These are phyloP conservation scores for Meda fulgida DNA, from an alignment of 2,797 vertebrate genomes.

Conservation along the genomic window DNA sequence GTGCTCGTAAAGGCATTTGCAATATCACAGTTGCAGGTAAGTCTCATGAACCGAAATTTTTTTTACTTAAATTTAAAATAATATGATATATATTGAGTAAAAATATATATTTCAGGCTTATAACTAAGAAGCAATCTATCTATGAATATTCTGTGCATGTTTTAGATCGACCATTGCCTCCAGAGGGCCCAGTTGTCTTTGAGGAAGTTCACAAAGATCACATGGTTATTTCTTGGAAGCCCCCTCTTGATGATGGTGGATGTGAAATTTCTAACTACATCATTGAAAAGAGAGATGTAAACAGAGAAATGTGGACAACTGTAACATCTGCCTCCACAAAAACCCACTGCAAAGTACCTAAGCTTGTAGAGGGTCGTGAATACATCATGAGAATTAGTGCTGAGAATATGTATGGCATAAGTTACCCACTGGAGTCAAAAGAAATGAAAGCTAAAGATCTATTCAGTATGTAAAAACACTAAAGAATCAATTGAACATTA, in stretches of 20 bases:
- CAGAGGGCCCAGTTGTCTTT: conserved; percentile 93
- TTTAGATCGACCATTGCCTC: conserved; percentile 92
- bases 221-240: conserved; percentile 97
- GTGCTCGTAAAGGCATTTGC: conserved; percentile 92
- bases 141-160: neutral
- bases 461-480: conserved; percentile 84
- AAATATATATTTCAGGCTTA: neutral
- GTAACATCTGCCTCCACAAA: conserved; percentile 92
- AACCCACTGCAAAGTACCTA: conserved; percentile 93
- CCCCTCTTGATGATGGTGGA: conserved; percentile 94
- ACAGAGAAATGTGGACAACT: conserved; percentile 93
- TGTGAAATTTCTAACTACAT: conserved; percentile 94
- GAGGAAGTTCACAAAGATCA: conserved; percentile 94
- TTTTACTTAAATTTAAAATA: neutral
- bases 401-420: conserved; percentile 97
- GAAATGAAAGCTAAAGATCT: conserved; percentile 97
- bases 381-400: conserved; percentile 94
- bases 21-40: conserved; percentile 92
- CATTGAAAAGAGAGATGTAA: conserved; percentile 91
- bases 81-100: neutral
- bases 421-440: conserved; percentile 93
- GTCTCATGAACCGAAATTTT: too few species aligned
- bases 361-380: conserved; percentile 91
- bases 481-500: neutral
- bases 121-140: neutral